Evolutionary conservation across 2,888 invertebrate genomes (phyloP), one percentile per base, ranked within the genome.

Genomic region (Drosophila anomelani): DNA sequence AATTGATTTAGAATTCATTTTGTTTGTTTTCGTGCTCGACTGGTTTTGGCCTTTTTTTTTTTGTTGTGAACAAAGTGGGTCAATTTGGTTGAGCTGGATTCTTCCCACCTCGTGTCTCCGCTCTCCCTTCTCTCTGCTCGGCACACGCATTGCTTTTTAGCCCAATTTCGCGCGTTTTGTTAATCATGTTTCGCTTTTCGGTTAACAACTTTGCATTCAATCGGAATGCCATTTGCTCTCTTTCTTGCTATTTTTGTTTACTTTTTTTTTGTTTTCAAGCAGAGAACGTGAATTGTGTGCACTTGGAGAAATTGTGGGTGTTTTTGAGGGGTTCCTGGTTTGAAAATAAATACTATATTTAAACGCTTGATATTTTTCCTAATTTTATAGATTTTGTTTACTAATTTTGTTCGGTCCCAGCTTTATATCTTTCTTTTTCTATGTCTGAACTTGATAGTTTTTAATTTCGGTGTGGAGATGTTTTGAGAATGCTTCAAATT

Each of bases 101-200:
- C 64, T 64, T 63, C 49, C 63, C 64, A 56, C 64, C 41, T n/a
- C 29, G 20, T 54, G 36, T 39, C 23, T 26, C 15, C 1, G 0
- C 43, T 44, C 46, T 8, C 23, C 4, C 8, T 2, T 13, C 23
- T 15, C 23, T 12, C n/a, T 9, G 10, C 12, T 17, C 34, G 4
- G 26, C 67, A 79, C 58, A 61, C 39, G 67, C 57, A 62, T 13
- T 26, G 32, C 17, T 49, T 55, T 73, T 73, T 73, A 78, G 76
- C 79, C 76, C 84, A 77, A 86, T 79, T 83, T 88, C n/a, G 88
- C 88, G 85, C 74, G 78, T 60, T 75, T 88, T 83, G 88, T 83
- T 88, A 85, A 83, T 85, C 88, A 83, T 83, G 88, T 83, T 83
- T 88, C 85, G 88, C 74, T 81, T 80, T 73, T 53, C 29, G 67